Evolutionary conservation across 1,140 invertebrate genomes (phyloP).

Genomic region (Drosophila burlai): DNA sequence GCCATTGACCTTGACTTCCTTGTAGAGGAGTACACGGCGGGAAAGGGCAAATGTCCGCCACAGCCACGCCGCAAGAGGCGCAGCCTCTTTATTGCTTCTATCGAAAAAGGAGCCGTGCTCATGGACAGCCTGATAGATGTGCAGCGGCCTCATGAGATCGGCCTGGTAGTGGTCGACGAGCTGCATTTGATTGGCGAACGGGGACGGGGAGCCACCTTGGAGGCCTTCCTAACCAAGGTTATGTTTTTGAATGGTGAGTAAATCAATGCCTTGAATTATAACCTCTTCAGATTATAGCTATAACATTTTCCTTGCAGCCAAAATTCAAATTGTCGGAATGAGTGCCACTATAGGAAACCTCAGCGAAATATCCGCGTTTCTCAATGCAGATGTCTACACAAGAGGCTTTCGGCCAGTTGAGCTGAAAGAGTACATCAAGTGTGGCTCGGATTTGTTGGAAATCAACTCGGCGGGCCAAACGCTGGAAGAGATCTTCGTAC

Average conservation of each 20-base stretch:
- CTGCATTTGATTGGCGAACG: constrained; percentile 97
- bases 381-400: constrained; percentile 92
- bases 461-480: constrained; percentile 87
- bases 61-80: constrained; percentile 91
- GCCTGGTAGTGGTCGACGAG: constrained; percentile 96
- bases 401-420: constrained; percentile 95
- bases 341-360: constrained; percentile 98
- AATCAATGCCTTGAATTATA: neutral
- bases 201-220: constrained; percentile 93
- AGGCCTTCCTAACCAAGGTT: constrained; percentile 93
- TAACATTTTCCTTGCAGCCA: constrained; percentile 85
- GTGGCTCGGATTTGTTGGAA: constrained; percentile 90
- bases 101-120: constrained; percentile 96
- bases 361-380: constrained; percentile 90
- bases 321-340: constrained; percentile 97
- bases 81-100: constrained; percentile 95
- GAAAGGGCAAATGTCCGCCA: constrained; percentile 94
- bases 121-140: constrained; percentile 94
- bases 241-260: constrained; percentile 89
- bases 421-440: constrained; percentile 94
- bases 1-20: constrained; percentile 94
- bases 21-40: constrained; percentile 97
- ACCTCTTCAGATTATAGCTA: neutral
- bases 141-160: constrained; percentile 90
- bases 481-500: constrained; percentile 86